Percentiles rank a stretch among this genome's conserved stretches.
These are phyloP conservation scores for Cryptomyrus ogoouensis DNA, from an alignment of 2,113 vertebrate species.

Conservation along the genomic window DNA sequence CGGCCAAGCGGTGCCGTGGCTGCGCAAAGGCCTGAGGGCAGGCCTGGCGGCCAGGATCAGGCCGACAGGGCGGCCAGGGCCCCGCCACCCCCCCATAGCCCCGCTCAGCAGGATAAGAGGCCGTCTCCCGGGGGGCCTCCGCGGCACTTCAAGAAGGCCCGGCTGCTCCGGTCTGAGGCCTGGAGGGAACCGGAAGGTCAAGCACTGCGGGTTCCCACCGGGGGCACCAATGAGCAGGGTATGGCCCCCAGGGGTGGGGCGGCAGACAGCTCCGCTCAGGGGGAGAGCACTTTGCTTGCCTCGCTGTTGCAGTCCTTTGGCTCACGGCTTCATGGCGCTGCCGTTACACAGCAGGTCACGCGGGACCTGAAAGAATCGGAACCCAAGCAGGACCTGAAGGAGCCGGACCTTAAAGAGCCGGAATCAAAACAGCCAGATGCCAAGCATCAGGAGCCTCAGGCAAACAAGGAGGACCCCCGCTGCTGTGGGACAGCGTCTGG, in stretches of 20 bases:
- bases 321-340: conserved; percentile 89
- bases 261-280: conserved; percentile 79
- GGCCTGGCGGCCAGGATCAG: conserved; percentile 73
- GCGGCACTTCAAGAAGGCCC: conserved; percentile 91
- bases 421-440: conserved; percentile 45
- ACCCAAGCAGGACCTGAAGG: conserved; percentile 73
- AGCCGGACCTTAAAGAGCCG: conserved; percentile 58
- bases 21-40: conserved; percentile 74
- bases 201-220: conserved; percentile 68
- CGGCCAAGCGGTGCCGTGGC: conserved; percentile 76
- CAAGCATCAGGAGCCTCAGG: conserved; percentile 57
- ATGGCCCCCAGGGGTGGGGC: conserved; percentile 73
- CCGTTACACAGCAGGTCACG: conserved; percentile 82
- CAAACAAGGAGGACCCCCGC: conserved; percentile 76
- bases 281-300: conserved; percentile 92
- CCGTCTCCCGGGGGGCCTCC: conserved; percentile 71
- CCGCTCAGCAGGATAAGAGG: conserved; percentile 63
- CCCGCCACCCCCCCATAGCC: conserved; percentile 74
- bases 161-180: conserved; percentile 82
- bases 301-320: conserved; percentile 97
- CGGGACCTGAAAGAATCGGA: conserved; percentile 38
- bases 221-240: conserved; percentile 78
- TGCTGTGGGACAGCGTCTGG: conserved; percentile 85
- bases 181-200: conserved; percentile 82
- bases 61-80: conserved; percentile 70